Conservation (phyloP, 1,140 invertebrate genomes). For the Fopius arisanus region DNA sequence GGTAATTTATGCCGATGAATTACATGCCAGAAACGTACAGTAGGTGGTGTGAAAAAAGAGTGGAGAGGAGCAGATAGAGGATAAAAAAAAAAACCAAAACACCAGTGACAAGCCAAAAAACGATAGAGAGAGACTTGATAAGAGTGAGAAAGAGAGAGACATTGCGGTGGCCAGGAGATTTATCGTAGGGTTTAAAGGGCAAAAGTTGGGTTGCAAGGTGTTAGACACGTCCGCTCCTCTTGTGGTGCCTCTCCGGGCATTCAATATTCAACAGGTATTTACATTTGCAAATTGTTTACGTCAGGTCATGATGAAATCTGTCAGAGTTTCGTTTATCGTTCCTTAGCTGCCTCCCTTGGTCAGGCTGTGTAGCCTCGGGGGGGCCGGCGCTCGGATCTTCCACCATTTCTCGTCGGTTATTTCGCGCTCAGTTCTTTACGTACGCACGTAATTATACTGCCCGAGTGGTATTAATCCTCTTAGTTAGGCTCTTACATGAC, state of each 20-base stretch:
- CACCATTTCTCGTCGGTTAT: background rate
- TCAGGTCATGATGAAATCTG: constrained; percentile 62
- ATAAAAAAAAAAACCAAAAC: no score
- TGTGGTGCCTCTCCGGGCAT: constrained; percentile 26
- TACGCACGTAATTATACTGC: background rate
- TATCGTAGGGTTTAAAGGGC: constrained; percentile 25
- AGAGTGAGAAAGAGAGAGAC: background rate
- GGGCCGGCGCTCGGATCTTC: background rate
- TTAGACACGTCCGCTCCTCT: constrained; percentile 29
- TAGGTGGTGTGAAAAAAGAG: constrained; percentile 32
- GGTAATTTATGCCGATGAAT: constrained; percentile 28
- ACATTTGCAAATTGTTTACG: constrained; percentile 65
- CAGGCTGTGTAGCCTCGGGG: background rate
- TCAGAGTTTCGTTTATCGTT: constrained; percentile 52
- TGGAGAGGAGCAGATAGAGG: background rate
- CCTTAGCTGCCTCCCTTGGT: constrained; percentile 38
- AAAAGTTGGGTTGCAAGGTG: constrained; percentile 23
- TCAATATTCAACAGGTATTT: constrained; percentile 63
- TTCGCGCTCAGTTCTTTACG: background rate
- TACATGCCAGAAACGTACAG: constrained; percentile 19
- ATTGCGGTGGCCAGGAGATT: background rate
- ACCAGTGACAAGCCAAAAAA: no score
- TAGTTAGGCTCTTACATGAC: background rate
- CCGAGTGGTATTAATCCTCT: background rate
- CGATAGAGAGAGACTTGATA: constrained; percentile 5